Conservation (phyloP, 2,888 invertebrate genomes). For the Muschampia plurimacula region DNA sequence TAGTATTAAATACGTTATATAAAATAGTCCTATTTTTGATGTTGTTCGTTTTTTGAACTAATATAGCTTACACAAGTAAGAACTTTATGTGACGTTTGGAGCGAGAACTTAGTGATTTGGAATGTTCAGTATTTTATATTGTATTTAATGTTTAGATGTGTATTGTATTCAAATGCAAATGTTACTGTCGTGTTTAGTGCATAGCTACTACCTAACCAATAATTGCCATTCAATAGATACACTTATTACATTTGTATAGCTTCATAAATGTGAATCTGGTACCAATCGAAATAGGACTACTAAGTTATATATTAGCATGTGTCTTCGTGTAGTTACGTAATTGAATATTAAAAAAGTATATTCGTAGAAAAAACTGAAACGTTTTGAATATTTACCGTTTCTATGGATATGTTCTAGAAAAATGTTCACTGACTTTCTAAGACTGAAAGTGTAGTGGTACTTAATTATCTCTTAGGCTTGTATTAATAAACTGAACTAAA, state of each 20-base stretch:
- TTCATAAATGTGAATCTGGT: constrained; percentile 22
- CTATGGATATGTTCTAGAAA: constrained; percentile 32
- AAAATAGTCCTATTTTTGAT: constrained; percentile 32
- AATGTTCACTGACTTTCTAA: constrained; percentile 48
- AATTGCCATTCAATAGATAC: constrained; percentile 6
- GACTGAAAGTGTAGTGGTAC: constrained; percentile 51
- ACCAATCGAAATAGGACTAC: constrained; percentile 11
- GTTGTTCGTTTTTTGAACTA: constrained; percentile 20
- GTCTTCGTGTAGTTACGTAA: constrained; percentile 6
- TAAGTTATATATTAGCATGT: constrained; percentile 16
- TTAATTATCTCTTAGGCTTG: constrained; percentile 26
- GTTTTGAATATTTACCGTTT: constrained; percentile 36
- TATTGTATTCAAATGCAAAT: constrained; percentile 44
- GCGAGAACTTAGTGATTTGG: constrained; percentile 36
- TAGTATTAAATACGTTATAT: background rate
- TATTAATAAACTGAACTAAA: background rate
- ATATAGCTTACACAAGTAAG: background rate
- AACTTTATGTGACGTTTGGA: constrained; percentile 12
- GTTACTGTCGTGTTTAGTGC: constrained; percentile 45
- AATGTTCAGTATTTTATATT: constrained; percentile 49
- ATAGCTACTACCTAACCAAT: constrained; percentile 6
- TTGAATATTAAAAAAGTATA: constrained; percentile 5
- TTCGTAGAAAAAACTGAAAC: constrained; percentile 5
- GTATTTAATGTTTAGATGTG: constrained; percentile 52
- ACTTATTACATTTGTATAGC: background rate